Evolutionary conservation across 2,113 vertebrate genomes (phyloP).

Genomic region (Cervus canadensis): DNA sequence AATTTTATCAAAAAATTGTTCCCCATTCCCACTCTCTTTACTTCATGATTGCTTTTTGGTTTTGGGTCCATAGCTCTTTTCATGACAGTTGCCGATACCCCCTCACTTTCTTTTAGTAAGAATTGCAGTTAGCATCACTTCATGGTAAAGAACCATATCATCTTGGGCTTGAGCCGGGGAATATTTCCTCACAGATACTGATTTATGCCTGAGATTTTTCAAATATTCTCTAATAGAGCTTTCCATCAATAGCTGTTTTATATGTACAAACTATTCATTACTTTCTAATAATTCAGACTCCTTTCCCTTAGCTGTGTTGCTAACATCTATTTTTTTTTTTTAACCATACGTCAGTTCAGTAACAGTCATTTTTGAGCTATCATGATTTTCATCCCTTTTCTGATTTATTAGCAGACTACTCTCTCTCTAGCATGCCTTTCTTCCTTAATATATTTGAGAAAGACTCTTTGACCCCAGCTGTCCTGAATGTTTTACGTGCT

Average conservation of each 20-base stretch:
- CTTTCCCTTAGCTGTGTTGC: neutral
- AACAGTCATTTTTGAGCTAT: constrained; percentile 37
- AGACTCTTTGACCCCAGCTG: constrained; percentile 61
- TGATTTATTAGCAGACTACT: constrained; percentile 55
- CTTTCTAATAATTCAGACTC: constrained; percentile 4
- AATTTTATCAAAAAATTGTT: neutral
- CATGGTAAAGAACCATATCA: neutral
- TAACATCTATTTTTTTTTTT: neutral
- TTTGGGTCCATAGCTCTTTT: neutral
- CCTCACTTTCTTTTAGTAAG: neutral
- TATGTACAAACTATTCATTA: neutral
- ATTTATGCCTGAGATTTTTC: constrained; percentile 49
- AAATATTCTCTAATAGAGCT: neutral
- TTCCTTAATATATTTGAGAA: constrained; percentile 53
- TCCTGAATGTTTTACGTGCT: constrained; percentile 63
- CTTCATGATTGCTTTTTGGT: neutral
- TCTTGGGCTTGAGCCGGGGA: neutral
- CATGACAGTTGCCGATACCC: neutral
- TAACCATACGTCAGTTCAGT: neutral
- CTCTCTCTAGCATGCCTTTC: constrained; percentile 50
- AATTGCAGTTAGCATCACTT: neutral
- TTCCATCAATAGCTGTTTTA: neutral
- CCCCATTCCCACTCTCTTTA: neutral
- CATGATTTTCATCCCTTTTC: constrained; percentile 45
- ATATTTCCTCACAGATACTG: constrained; percentile 5